These are phyloP conservation scores for Incurvaria masculella DNA, from an alignment of 2,888 invertebrate species.

Conservation along the genomic window DNA sequence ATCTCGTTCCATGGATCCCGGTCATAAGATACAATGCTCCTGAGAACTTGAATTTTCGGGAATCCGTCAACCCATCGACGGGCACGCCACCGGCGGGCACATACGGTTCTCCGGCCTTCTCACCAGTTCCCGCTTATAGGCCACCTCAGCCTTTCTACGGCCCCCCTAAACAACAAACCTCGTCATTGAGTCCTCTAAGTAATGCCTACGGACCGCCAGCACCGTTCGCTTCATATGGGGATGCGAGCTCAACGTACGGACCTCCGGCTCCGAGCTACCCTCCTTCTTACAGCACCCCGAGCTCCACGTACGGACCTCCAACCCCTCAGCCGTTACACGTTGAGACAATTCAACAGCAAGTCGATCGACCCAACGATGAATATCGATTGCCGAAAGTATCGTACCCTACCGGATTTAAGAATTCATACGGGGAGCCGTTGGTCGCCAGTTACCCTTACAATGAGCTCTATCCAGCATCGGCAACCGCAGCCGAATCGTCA, in stretches of 20 bases:
- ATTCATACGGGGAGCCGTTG: slow-evolving; percentile 47
- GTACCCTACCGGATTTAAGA: slow-evolving; percentile 35
- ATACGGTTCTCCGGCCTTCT: slow-evolving; percentile 23
- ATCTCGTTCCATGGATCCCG: slow-evolving; percentile 80
- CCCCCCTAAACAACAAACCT: slow-evolving; percentile 10
- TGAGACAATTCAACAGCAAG: background rate
- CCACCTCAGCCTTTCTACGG: slow-evolving; percentile 21
- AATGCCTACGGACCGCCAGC: slow-evolving; percentile 22
- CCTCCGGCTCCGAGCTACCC: background rate
- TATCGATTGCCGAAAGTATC: slow-evolving; percentile 38
- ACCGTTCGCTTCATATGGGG: slow-evolving; percentile 1
- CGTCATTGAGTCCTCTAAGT: slow-evolving; percentile 5
- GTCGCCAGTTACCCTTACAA: slow-evolving; percentile 30
- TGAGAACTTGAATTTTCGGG: slow-evolving; percentile 29
- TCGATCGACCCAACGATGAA: slow-evolving; percentile 23
- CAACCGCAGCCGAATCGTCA: slow-evolving; percentile 40
- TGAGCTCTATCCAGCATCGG: slow-evolving; percentile 36
- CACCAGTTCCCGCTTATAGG: slow-evolving; percentile 26
- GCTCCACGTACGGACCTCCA: slow-evolving; percentile 7
- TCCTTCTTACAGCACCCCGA: slow-evolving; percentile 1
- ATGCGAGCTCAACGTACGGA: slow-evolving; percentile 3
- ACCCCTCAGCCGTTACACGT: background rate
- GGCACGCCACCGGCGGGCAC: slow-evolving; percentile 7
- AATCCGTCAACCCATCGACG: slow-evolving; percentile 29
- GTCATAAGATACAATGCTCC: slow-evolving; percentile 53